phyloP scores from a whole-genome alignment of 2,888 invertebrate species.

The Chrysolina oricalcia region DNA sequence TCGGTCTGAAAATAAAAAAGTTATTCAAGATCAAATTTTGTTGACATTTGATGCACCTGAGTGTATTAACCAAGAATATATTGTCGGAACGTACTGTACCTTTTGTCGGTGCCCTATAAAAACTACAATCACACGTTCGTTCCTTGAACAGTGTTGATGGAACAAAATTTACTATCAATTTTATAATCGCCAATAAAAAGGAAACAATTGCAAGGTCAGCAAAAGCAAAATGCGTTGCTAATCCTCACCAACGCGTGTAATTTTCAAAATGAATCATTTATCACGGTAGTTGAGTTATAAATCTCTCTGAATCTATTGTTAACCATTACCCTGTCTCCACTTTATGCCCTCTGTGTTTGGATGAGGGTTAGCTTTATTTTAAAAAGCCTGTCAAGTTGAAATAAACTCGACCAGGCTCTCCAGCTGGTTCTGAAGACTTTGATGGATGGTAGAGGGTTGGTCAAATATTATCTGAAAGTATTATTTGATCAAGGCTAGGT shows the following conservation, averaged over 20 bases:
- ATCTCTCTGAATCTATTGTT: conserved; percentile 6
- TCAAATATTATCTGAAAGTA: neutral
- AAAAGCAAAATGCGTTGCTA: neutral
- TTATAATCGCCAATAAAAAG: neutral
- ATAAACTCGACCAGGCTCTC: conserved; percentile 1
- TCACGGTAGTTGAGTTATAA: neutral
- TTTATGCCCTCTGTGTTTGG: neutral
- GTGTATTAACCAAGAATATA: no score
- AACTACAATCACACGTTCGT: neutral
- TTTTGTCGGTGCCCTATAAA: neutral
- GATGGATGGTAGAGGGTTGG: neutral
- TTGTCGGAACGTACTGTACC: no score
- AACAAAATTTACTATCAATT: neutral
- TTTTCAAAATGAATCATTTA: conserved; percentile 6
- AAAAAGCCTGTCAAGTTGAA: neutral
- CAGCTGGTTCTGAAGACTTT: conserved; percentile 6
- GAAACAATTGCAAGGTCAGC: conserved; percentile 1
- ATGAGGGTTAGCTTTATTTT: conserved; percentile 6
- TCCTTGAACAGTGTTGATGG: neutral
- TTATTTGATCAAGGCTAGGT: neutral
- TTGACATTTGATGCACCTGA: no score
- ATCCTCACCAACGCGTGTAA: conserved; percentile 5
- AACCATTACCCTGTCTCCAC: conserved; percentile 7
- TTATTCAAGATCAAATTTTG: no score
- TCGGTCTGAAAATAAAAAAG: no score